These are phyloP conservation scores for Drosophila eugracilis DNA, from an alignment of 1,140 invertebrate species.

Conservation along the genomic window DNA sequence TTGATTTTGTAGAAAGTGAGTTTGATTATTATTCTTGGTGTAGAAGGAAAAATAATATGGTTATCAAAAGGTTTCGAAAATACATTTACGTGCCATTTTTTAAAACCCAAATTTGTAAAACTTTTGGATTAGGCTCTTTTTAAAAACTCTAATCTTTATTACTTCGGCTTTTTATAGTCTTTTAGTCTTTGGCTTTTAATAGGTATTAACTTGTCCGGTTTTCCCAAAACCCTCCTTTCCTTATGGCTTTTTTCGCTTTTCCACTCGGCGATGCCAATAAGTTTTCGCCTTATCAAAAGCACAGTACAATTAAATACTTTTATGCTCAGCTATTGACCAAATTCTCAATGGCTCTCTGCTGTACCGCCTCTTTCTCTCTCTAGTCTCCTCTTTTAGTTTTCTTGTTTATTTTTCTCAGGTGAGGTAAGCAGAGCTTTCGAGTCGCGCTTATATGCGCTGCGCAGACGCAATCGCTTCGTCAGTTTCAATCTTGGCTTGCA, in stretches of 20 bases:
- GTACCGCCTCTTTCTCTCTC: constrained; percentile 10
- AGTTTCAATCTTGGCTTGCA: constrained; percentile 65
- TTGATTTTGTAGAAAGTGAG: too few relatives aligned
- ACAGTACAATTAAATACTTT: constrained; percentile 34
- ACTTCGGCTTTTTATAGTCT: too few relatives aligned
- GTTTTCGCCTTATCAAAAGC: constrained; percentile 42
- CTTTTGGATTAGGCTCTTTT: too few relatives aligned
- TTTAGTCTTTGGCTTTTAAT: too few relatives aligned
- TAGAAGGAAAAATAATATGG: too few relatives aligned
- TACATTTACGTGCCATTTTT: too few relatives aligned
- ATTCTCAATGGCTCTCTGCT: constrained; percentile 36
- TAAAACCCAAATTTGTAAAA: too few relatives aligned
- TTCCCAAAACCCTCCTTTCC: neutral
- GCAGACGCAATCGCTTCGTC: constrained; percentile 51
- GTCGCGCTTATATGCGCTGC: constrained; percentile 69
- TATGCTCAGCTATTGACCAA: constrained; percentile 36
- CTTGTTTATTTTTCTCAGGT: neutral
- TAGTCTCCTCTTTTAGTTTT: constrained; percentile 16
- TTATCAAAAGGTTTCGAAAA: too few relatives aligned
- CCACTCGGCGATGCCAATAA: constrained; percentile 29
- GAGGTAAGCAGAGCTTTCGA: constrained; percentile 4
- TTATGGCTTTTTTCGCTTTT: constrained; percentile 20
- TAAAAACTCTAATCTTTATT: too few relatives aligned
- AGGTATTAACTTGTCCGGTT: neutral
- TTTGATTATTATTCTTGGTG: too few relatives aligned